Evolutionary conservation across 2,888 invertebrate genomes (phyloP), one percentile per base, ranked within the genome.

Genomic region (Rotaria sp.): DNA sequence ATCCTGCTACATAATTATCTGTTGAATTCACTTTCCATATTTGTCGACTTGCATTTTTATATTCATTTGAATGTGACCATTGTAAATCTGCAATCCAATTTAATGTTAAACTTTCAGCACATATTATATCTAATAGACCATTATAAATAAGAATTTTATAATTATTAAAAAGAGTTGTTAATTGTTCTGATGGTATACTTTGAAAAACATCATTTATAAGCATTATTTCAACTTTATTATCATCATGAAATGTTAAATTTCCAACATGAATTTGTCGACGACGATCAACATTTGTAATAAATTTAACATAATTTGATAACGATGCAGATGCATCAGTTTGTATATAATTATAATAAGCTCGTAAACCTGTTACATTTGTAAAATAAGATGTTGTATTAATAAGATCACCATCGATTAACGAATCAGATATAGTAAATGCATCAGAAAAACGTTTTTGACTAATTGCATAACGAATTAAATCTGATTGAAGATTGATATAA

Each of bases 81-180:
- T 94, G 93, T 1, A 96, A 92, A 85, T 93, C 93, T 88, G 93
- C 92, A 52, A 96, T 91, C 90, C 95, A 96, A 90, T 94, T 94
- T 35, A 94, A 93, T 0, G 96, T 96, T 85, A 95, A 90, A 0
- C 96, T 95, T 91, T 95, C 95, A 0, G 96, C 95, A 0, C 96
- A 95, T 88, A 96, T 95, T 24, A 96, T 94, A 90, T 97, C 96
- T 88, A 96, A 90, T 90, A 96, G 96, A 0, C 96, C 96, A 90
- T 94, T 96, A 90, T 96, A 96, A 87, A 96, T 93, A 80, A 96
- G 93, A 35, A 95, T 93, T 90, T 90, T 87, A 24, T 86, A 84
- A 57, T 67, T 85, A 80, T 80, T 13, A 45, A 45, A 41, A 15
- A 80, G 45, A n/a, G 80, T 41, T 26, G n/a, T 80, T n/a, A 80